Evolutionary conservation across 2,113 vertebrate species (phyloP).

Genomic region (Melanocharis versteri): DNA sequence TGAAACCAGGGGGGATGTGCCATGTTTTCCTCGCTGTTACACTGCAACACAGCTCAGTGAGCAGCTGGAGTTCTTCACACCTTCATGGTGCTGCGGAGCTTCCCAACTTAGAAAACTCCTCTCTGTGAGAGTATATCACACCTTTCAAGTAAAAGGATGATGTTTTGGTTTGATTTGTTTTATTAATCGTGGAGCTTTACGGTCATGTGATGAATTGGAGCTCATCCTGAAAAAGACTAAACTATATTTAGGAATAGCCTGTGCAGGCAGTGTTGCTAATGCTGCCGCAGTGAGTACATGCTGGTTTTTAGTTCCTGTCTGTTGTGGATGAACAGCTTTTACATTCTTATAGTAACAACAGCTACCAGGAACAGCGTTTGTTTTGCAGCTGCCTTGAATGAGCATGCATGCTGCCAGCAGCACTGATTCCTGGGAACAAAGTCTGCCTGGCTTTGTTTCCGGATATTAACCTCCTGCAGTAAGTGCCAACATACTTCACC

Average conservation of each 20-base stretch:
- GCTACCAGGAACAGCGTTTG: not conserved
- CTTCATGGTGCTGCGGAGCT: not conserved
- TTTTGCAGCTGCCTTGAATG: constrained; percentile 40
- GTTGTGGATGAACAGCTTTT: not conserved
- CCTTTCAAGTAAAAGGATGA: not conserved
- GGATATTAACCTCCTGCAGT: constrained; percentile 7
- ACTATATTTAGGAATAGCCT: not conserved
- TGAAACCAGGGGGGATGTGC: not conserved
- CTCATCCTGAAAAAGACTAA: not conserved
- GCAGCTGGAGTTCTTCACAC: not conserved
- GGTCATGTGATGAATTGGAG: not conserved
- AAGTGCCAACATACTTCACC: not conserved
- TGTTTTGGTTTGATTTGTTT: not conserved
- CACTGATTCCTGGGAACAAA: not conserved
- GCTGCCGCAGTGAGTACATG: not conserved
- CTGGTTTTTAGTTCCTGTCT: not conserved
- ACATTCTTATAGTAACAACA: not conserved
- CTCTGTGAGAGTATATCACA: not conserved
- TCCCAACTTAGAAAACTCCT: not conserved
- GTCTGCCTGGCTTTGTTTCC: not conserved
- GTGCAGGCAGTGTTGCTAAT: not conserved
- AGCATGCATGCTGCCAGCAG: not conserved
- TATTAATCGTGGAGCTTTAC: not conserved
- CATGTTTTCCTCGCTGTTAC: fast-evolving
- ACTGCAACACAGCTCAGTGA: fast-evolving